Evolutionary conservation across 2,113 vertebrate species (phyloP), one percentile per base, ranked within the genome.

Genomic region (Channa argus): DNA sequence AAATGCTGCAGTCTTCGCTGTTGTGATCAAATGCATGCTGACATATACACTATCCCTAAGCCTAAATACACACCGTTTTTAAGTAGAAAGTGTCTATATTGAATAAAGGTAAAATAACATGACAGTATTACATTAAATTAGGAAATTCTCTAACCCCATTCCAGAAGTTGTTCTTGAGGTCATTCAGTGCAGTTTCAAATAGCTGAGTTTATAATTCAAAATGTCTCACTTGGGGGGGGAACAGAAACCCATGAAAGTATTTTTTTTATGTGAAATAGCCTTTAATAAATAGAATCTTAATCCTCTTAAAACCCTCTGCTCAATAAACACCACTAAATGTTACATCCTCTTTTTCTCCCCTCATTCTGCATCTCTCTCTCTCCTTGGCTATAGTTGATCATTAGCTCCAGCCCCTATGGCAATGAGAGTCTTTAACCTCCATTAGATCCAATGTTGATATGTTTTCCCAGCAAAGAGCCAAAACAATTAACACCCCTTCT

Each of bases 401-500:
- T 94, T 70, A 82, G 76, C 83, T 82, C 70, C 77, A 87, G 91
- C 86, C 93, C 92, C 91, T 87, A 85, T 88, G 71, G 72, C 89
- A 89, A 86, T 90, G 85, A 85, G 90, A 92, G 89, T 91, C 93
- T 92, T 92, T 93, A 92, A 89, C 93, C 89, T 95, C 91, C 77
- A 82, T 92, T 90, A 80, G 93, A 92, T 94, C 95, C 95, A 95
- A 95, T 97, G 96, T 94, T 94, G 94, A 95, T 95, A 94, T 93
- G 87, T 93, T 94, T 95, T 94, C 92, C 93, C 89, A 92, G 95
- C 93, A 95, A 96, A 95, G 95, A 94, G 92, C 94, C 93, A 94
- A 95, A 95, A 95, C 94, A 95, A 94, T 88, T 95, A 92, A 97
- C 96, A 96, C 95, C 94, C 93, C 91, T 91, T 95, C 93, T 94